A percentile compares a stretch with the other conserved stretches of the same genome.
phyloP scores from a whole-genome alignment of 2,113 vertebrate genomes.

The Aspiorhynchus laticeps region DNA sequence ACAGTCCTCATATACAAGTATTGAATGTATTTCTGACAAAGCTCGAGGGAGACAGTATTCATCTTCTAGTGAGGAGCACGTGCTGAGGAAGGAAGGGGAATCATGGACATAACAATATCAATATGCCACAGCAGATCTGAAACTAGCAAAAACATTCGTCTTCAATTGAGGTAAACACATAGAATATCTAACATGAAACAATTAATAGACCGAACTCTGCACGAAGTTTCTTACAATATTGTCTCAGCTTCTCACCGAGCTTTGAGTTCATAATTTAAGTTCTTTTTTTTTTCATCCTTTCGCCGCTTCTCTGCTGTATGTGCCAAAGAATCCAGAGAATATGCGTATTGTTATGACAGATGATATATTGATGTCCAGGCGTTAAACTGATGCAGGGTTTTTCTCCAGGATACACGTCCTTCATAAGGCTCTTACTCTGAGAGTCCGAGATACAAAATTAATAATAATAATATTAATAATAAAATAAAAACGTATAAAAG shows the following conservation, averaged over 20 bases:
- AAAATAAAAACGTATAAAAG: slow-evolving; percentile 82
- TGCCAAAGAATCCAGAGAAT: slow-evolving; percentile 64
- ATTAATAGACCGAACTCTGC: slow-evolving; percentile 99
- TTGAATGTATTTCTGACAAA: slow-evolving; percentile 99
- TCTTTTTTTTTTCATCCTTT: slow-evolving; percentile 57
- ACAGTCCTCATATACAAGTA: slow-evolving; percentile 99
- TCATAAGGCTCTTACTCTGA: slow-evolving; percentile 89
- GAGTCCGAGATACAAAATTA: slow-evolving; percentile 86
- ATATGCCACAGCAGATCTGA: slow-evolving; percentile 99
- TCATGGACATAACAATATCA: slow-evolving; percentile 99
- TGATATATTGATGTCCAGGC: slow-evolving; percentile 76
- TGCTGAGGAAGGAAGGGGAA: slow-evolving; percentile 99
- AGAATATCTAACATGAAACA: slow-evolving; percentile 99
- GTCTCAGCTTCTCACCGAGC: slow-evolving; percentile 84
- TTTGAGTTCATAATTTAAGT: slow-evolving; percentile 87
- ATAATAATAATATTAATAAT: slow-evolving; percentile 62
- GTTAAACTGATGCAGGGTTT: slow-evolving; percentile 84
- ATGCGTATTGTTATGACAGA: too few species aligned
- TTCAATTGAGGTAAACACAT: slow-evolving; percentile 99
- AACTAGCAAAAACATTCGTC: slow-evolving; percentile 99
- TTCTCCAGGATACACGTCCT: slow-evolving; percentile 85
- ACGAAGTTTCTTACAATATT: slow-evolving; percentile 99
- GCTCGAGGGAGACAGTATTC: slow-evolving; percentile 99
- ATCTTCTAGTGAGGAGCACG: slow-evolving; percentile 99
- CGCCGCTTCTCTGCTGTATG: slow-evolving; percentile 75